phyloP scores from a whole-genome alignment of 37 sponge, comb jelly and placozoan genomes.

The Oopsacas minuta region DNA sequence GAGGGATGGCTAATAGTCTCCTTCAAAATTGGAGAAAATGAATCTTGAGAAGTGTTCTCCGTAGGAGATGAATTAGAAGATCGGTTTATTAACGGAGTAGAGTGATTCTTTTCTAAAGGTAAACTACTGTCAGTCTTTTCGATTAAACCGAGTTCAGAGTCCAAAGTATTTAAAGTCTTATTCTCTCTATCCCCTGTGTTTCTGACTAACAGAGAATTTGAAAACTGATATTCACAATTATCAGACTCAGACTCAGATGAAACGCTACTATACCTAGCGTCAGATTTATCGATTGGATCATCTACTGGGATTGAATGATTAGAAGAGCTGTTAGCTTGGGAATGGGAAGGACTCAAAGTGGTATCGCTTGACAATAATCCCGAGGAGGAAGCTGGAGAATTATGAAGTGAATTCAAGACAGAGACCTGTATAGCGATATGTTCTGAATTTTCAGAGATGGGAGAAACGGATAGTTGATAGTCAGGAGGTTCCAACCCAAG shows the following conservation, averaged over 20 bases:
- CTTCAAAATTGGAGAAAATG: not conserved
- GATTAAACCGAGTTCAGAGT: not conserved
- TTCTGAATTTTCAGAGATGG: conserved; percentile 5
- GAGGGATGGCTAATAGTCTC: not conserved
- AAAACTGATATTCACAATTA: not conserved
- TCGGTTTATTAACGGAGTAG: not conserved
- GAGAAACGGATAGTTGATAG: not conserved
- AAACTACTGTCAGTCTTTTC: not conserved
- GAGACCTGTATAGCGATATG: not conserved
- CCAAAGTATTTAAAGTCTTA: not conserved
- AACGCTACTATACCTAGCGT: not conserved
- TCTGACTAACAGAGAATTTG: not conserved
- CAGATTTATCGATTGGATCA: not conserved
- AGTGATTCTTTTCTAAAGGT: not conserved
- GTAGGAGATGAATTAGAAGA: not conserved
- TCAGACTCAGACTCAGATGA: not conserved
- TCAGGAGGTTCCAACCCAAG: not conserved
- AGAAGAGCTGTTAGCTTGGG: not conserved
- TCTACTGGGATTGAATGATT: not conserved
- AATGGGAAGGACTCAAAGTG: not conserved
- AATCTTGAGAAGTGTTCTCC: not conserved
- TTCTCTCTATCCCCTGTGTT: not conserved
- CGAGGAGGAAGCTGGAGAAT: not conserved
- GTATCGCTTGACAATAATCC: not conserved
- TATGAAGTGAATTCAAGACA: not conserved